Evolutionary conservation across 2,888 invertebrate species (phyloP).

Genomic region (Pharmacophagus antenor): DNA sequence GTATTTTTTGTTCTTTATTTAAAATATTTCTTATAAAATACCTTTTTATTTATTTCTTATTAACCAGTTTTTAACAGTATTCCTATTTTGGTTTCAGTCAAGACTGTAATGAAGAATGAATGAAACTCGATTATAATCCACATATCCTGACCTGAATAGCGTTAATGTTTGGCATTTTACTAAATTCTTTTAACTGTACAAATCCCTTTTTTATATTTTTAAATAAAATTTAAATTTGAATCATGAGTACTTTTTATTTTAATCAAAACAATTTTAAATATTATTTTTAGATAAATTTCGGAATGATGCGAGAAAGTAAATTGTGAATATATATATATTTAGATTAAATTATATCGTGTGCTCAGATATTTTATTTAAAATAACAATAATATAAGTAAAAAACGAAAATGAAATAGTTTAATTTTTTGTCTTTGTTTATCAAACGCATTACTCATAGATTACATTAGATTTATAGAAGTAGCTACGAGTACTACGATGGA

Average conservation of each 20-base stretch:
- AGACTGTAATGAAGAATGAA: slow-evolving; percentile 45
- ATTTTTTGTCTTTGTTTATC: not conserved
- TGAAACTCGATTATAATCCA: not conserved
- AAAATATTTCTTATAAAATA: no score
- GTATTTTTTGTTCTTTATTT: no score
- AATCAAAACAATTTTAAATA: not conserved
- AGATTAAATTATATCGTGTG: no score
- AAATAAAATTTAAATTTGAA: not conserved
- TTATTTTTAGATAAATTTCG: no score
- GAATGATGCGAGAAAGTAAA: no score
- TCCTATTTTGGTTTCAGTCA: slow-evolving; percentile 53
- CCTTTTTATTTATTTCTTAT: no score
- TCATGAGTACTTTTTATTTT: not conserved
- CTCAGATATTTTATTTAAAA: no score
- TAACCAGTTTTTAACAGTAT: not conserved
- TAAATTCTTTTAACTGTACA: not conserved
- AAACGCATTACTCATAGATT: not conserved
- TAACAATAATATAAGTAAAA: no score
- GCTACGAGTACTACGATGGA: not conserved
- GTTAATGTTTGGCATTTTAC: not conserved
- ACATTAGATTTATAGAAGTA: not conserved
- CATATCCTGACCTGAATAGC: not conserved
- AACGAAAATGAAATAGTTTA: no score
- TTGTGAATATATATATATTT: no score
- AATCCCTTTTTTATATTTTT: not conserved